Percentiles rank a stretch among this genome's conserved stretches.
These are phyloP conservation scores for Haemorhous mexicanus DNA, from an alignment of 2,113 vertebrate species.

Conservation along the genomic window DNA sequence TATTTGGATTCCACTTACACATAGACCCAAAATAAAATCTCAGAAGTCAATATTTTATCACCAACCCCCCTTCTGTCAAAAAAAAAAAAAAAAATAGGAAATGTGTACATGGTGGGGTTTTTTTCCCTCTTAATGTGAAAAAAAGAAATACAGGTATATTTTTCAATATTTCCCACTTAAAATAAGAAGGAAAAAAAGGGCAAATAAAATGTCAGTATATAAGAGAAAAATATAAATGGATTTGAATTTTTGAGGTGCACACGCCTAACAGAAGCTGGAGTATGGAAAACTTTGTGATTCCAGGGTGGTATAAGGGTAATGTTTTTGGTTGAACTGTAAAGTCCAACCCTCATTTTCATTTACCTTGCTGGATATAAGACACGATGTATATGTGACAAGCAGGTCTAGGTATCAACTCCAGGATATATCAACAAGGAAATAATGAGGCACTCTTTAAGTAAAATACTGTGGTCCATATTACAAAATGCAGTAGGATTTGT, in stretches of 20 bases:
- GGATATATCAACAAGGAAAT: not conserved
- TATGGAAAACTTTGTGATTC: not conserved
- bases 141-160: not conserved
- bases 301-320: not conserved
- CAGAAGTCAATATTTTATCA: conserved; percentile 23
- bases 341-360: not conserved
- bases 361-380: not conserved
- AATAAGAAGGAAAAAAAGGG: not conserved
- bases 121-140: not conserved
- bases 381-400: not conserved
- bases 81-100: not conserved
- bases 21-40: not conserved
- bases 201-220: not conserved
- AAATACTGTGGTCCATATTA: not conserved
- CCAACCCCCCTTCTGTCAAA: not conserved
- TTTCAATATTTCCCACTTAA: not conserved
- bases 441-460: not conserved
- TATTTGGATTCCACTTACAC: not conserved
- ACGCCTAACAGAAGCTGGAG: not conserved
- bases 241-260: not conserved
- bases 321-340: not conserved
- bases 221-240: not conserved
- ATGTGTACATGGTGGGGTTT: not conserved
- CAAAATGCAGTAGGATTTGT: not conserved
- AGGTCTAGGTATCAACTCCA: not conserved